phyloP scores from a whole-genome alignment of 2,888 invertebrate species.

The Sinelater perroti region DNA sequence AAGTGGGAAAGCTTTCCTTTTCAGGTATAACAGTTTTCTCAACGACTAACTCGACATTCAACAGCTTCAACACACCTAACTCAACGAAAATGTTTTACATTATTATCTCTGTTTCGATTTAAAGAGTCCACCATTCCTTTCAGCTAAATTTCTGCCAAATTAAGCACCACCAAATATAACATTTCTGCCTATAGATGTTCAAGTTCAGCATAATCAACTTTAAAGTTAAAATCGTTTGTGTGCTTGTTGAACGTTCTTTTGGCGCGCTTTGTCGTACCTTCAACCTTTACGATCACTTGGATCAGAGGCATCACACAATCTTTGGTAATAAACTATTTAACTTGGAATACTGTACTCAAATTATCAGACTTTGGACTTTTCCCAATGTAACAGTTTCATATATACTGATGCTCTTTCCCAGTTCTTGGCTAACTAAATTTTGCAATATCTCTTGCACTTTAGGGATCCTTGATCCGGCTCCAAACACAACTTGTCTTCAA shows the following conservation, averaged over 20 bases:
- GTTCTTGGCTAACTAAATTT: constrained; percentile 74
- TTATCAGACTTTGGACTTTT: constrained; percentile 97
- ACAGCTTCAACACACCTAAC: constrained; percentile 85
- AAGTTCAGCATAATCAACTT: constrained; percentile 90
- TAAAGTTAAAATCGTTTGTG: constrained; percentile 87
- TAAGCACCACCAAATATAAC: constrained; percentile 73
- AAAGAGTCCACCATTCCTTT: constrained; percentile 81
- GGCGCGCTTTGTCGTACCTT: constrained; percentile 71
- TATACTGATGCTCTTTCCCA: constrained; percentile 94
- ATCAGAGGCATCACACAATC: constrained; percentile 94
- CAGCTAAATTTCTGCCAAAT: constrained; percentile 77
- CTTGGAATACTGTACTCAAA: constrained; percentile 95
- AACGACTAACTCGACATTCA: constrained; percentile 85
- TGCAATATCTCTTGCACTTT: constrained; percentile 81
- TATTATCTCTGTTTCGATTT: constrained; percentile 76
- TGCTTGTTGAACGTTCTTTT: constrained; percentile 95
- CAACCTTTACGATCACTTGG: constrained; percentile 72
- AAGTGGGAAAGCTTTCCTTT: too few species aligned
- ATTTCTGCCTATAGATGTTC: constrained; percentile 76
- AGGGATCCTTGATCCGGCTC: constrained; percentile 87
- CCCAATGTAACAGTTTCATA: constrained; percentile 98
- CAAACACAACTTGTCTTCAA: constrained; percentile 84
- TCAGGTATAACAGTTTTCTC: constrained; percentile 80
- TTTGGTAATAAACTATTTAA: constrained; percentile 91
- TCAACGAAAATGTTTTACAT: constrained; percentile 87